Base-by-base conservation (phyloP, 2,888 invertebrate species). In the Drosophila pseudotalamancana region DNA sequence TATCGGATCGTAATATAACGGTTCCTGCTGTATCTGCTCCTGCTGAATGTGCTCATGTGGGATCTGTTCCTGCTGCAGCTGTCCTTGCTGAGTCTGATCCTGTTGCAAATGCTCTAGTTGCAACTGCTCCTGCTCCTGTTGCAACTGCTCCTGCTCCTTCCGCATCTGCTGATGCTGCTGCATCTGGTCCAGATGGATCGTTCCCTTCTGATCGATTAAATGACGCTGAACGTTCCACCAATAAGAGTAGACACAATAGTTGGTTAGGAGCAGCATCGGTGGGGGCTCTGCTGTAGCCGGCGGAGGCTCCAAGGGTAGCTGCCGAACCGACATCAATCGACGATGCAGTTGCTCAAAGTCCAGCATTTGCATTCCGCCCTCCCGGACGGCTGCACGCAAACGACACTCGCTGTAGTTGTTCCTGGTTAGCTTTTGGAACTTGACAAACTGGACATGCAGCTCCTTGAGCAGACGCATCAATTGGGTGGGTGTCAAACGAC, bases 111-210 rank as follows among this genome's bases (percentile, higher is more conserved):
- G 25, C 6, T 6, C 3, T 4, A 2, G 12, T 6, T 12, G 9
- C 8, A 1, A 8, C 14, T 12, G n/a, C 4, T 11, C 12, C 3
- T 19, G 19, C 11, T 9, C 6, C 8, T 12, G 6, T 9, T 12
- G 3, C 11, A 5, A 1, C 21, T 19, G 8, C 37, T 4, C 4
- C 18, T 0, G 6, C 2, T 1, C 11, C 3, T 23, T 0, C 5
- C 14, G 23, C 8, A 14, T 18, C 94, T 94, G 89, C 95, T 95
- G 45, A 31, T 6, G n/a, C n/a, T n/a, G n/a, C n/a, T n/a, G n/a
- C n/a, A n/a, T n/a, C n/a, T n/a, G n/a, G n/a, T n/a, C n/a, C n/a
- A n/a, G n/a, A n/a, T n/a, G n/a, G n/a, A n/a, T n/a, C 11, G 1
- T 23, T 0, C 5, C 14, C 18, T 5, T 6, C 8, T 6, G 19